A percentile compares a stretch with the other conserved stretches of the same genome.
phyloP scores from a whole-genome alignment of 1,140 invertebrate genomes.

The Cotesia typhae region DNA sequence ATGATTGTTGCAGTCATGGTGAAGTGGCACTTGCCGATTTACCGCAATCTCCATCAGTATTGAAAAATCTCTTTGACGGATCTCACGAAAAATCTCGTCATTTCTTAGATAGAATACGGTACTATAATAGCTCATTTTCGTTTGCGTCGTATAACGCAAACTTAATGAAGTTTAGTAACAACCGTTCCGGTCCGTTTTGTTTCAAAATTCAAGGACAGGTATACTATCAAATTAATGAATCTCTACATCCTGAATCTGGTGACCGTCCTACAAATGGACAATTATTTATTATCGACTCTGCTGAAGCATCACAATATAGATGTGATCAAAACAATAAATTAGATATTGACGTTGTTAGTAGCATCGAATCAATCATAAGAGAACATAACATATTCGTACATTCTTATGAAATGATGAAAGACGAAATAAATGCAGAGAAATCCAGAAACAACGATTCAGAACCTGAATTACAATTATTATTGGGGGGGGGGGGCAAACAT shows the following conservation, averaged over 20 bases:
- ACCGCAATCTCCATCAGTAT: conserved; percentile 6
- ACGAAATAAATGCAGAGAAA: conserved; percentile 13
- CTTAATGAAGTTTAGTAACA: conserved; percentile 17
- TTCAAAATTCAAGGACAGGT: conserved; percentile 25
- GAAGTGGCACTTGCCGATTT: conserved; percentile 6
- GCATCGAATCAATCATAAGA: conserved; percentile 21
- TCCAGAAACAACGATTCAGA: conserved; percentile 6
- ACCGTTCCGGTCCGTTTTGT: conserved; percentile 20
- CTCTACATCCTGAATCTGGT: not conserved
- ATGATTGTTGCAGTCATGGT: conserved; percentile 31
- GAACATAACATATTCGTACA: conserved; percentile 22
- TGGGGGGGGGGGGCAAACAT: conserved; percentile 40
- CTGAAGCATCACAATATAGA: conserved; percentile 2
- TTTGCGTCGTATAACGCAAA: conserved; percentile 31
- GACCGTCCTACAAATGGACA: conserved; percentile 21
- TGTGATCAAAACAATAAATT: not conserved
- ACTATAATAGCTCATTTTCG: conserved; percentile 25
- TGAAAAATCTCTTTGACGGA: conserved; percentile 16
- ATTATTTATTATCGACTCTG: conserved; percentile 17
- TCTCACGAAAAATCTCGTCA: conserved; percentile 13
- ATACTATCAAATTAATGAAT: conserved; percentile 10
- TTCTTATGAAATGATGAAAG: not conserved
- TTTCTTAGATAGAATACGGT: conserved; percentile 27
- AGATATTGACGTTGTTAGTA: conserved; percentile 7
- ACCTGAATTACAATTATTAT: conserved; percentile 23